Base-by-base conservation (phyloP, 2,113 vertebrate species). In the Camelus dromedarius region DNA sequence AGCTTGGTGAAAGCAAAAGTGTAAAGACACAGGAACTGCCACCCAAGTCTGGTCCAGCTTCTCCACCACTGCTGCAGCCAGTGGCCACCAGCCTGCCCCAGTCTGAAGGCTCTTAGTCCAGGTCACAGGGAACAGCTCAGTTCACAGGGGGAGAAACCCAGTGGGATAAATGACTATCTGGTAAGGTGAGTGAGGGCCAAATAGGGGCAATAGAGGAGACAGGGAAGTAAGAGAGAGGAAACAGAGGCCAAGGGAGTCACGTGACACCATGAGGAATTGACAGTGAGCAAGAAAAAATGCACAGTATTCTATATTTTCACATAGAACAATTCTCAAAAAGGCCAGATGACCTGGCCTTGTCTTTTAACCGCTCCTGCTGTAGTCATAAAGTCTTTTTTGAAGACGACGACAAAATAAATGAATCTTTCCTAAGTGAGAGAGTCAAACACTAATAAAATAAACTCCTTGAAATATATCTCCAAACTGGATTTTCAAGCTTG, bases 1-100 rank as follows among this genome's bases (percentile, higher is more conserved):
- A 46, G 60, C 20, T 79, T 48, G 88, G 52, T 9, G 86, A 97
- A 93, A 90, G 86, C 83, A 96, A 85, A 90, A 56, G 56, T 38
- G 2, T 66, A 32, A n/a, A 60, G 42, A 30, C 85, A 8, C 62
- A 48, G 10, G 54, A 64, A 18, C 58, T 22, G 2, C 22, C 96
- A 82, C 67, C 19, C 46, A 80, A 50, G 76, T 77, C 11, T 83
- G 70, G 32, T 83, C 66, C 14, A 35, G 52, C 28, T 91, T 72
- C 20, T 85, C 82, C 60, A 16, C 18, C 8, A 35, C 5, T 14
- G 86, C 83, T 46, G 32, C 35, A 35, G 72, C 81, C 77, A 87
- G 73, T 66, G 89, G 6, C 30, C 86, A 48, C 58, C 28, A 75
- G 56, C 50, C 82, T 77, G 5, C 92, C 69, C 48, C 88, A 90